These are phyloP conservation scores for Labeo catla DNA, from an alignment of 2,113 vertebrate genomes.

Conservation along the genomic window DNA sequence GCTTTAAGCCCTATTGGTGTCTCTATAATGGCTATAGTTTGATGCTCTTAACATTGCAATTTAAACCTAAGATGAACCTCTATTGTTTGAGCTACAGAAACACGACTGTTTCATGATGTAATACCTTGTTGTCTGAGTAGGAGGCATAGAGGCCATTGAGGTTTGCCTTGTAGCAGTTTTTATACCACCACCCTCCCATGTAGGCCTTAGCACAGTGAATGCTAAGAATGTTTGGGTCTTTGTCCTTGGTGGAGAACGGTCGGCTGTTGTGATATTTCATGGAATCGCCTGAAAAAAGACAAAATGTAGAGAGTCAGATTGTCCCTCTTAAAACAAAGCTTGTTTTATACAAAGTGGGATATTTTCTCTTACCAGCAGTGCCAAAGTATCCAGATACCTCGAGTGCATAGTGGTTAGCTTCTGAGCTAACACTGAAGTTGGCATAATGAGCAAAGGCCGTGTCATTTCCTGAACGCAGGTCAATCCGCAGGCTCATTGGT, in stretches of 20 bases:
- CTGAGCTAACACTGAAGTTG: slow-evolving; percentile 72
- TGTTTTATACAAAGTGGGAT: neutral
- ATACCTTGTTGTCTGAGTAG: slow-evolving; percentile 86
- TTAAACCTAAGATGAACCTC: neutral
- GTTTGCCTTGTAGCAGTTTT: slow-evolving; percentile 92
- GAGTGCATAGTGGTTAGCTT: slow-evolving; percentile 67
- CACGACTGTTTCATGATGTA: neutral
- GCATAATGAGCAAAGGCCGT: slow-evolving; percentile 71
- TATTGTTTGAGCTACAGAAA: neutral
- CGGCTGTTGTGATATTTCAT: slow-evolving; percentile 89
- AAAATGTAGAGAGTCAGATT: neutral
- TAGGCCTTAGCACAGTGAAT: slow-evolving; percentile 86
- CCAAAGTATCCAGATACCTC: slow-evolving; percentile 75
- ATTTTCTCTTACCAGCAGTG: slow-evolving; percentile 72
- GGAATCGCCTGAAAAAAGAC: slow-evolving; percentile 80
- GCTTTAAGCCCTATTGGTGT: neutral
- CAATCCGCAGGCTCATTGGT: slow-evolving; percentile 74
- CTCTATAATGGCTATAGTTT: neutral
- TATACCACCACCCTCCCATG: slow-evolving; percentile 94
- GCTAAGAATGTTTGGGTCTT: slow-evolving; percentile 78
- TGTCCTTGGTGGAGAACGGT: slow-evolving; percentile 87
- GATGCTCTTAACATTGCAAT: neutral
- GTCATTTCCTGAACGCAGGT: slow-evolving; percentile 74
- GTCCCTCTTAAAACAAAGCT: neutral
- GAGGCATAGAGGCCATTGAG: slow-evolving; percentile 87